Conservation (phyloP, 2,888 invertebrate species). For the Stenchaetothrips biformis region DNA sequence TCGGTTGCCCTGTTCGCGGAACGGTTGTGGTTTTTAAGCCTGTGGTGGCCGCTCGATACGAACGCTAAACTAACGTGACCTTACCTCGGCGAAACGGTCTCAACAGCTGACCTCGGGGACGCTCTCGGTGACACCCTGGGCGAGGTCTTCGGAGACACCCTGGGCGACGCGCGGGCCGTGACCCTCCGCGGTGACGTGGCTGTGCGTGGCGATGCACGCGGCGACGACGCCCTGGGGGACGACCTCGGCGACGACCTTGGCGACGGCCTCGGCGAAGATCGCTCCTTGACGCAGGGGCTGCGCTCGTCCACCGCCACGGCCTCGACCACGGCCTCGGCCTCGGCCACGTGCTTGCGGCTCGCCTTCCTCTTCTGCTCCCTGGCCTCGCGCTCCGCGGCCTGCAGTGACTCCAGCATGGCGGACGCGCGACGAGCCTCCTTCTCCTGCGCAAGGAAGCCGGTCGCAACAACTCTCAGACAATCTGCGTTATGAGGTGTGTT, state of each 20-base stretch:
- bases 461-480: too few relatives aligned
- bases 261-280: slow-evolving; percentile 28
- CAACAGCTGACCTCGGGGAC: not conserved
- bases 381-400: slow-evolving; percentile 64
- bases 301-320: slow-evolving; percentile 29
- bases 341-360: slow-evolving; percentile 37
- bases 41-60: too few relatives aligned
- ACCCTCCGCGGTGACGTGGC: too few relatives aligned
- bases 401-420: slow-evolving; percentile 69
- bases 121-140: slow-evolving; percentile 34
- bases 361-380: slow-evolving; percentile 55
- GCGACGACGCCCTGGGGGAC: not conserved
- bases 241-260: slow-evolving; percentile 34
- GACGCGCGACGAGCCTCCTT: slow-evolving; percentile 69
- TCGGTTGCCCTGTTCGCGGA: not conserved
- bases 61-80: too few relatives aligned
- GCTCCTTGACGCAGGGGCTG: too few relatives aligned
- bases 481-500: too few relatives aligned
- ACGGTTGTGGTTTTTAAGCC: too few relatives aligned
- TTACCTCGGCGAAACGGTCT: not conserved
- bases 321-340: not conserved
- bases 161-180: too few relatives aligned
- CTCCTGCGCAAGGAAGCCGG: too few relatives aligned
- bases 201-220: not conserved
- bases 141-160: too few relatives aligned